Conservation (phyloP, 1,140 invertebrate species). For the Drosophila kohkoa region DNA sequence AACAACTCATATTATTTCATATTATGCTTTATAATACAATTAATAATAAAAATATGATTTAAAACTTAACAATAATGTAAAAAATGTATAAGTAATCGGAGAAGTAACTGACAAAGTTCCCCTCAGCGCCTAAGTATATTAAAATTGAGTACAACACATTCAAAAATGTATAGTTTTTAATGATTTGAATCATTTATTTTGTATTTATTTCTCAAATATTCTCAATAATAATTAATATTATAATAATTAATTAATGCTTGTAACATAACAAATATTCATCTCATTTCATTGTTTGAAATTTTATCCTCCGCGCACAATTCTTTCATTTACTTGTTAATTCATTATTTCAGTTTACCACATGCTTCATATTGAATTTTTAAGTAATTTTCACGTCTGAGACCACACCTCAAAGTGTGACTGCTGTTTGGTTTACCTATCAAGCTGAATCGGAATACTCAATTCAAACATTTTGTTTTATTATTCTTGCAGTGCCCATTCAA, state of each 20-base stretch:
- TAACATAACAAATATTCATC: constrained; percentile 83
- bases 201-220: constrained; percentile 83
- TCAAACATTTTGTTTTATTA: constrained; percentile 2
- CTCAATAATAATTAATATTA: constrained; percentile 84
- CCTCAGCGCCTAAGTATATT: constrained; percentile 24
- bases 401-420: constrained; percentile 9
- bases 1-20: constrained; percentile 21
- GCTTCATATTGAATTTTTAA: constrained; percentile 42
- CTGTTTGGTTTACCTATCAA: constrained; percentile 20
- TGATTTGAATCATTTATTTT: constrained; percentile 82
- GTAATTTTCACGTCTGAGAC: constrained; percentile 29
- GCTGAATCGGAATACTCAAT: constrained; percentile 33
- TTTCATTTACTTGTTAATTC: constrained; percentile 35
- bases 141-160: constrained; percentile 36
- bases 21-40: constrained; percentile 33
- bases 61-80: constrained; percentile 50
- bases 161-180: constrained; percentile 55
- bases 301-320: constrained; percentile 47
- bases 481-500: constrained; percentile 35
- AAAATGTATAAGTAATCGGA: constrained; percentile 26
- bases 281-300: constrained; percentile 66
- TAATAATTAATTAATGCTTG: constrained; percentile 84
- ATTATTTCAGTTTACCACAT: constrained; percentile 60
- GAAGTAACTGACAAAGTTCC: constrained; percentile 11
- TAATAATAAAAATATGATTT: constrained; percentile 33